Evolutionary conservation across 2,113 vertebrate species (phyloP), one percentile per base, ranked within the genome.

Genomic region (Corythornis cristatus): DNA sequence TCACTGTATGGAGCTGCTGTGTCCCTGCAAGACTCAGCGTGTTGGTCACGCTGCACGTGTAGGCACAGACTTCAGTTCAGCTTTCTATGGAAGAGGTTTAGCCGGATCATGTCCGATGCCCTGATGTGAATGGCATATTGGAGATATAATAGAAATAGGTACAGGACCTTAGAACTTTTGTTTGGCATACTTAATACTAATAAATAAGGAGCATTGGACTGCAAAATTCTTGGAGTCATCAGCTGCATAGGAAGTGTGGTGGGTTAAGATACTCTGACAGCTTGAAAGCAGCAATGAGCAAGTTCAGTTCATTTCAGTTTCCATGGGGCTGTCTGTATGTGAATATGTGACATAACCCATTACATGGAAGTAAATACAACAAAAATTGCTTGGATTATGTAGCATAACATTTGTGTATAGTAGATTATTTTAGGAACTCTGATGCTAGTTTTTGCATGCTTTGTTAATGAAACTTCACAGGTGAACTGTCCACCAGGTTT

Each of bases 21-120:
- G 21, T 62, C 42, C 33, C 18, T 26, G 16, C 1, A 4, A 16
- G 51, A 1, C 28, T 77, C n/a, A 0, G 22, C 1, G 50, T 23
- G 48, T 50, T 54, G 83, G 19, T 35, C 29, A 1, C 3, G 1
- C 17, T 18, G 61, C 61, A 1, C 0, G 2, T 11, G 9, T 51
- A 64, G 57, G 43, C 66, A 21, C 5, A 6, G 66, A 46, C 21
- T 31, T 75, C 15, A 70, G 2, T 68, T 51, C 37, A 73, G 29
- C 57, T 68, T 74, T 65, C 13, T 31, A 1, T 40, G 20, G 43
- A 68, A 72, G 64, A 65, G 35, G n/a, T 72, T 56, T 82, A 71
- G 33, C 13, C 1, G 8, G 19, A 37, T 66, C 25, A 22, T n/a
- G 18, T 42, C 56, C 19, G 18, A 33, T 58, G 62, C 21, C 16